These are phyloP conservation scores for Cyanoliseus patagonus DNA, from an alignment of 2,113 vertebrate species.

Conservation along the genomic window DNA sequence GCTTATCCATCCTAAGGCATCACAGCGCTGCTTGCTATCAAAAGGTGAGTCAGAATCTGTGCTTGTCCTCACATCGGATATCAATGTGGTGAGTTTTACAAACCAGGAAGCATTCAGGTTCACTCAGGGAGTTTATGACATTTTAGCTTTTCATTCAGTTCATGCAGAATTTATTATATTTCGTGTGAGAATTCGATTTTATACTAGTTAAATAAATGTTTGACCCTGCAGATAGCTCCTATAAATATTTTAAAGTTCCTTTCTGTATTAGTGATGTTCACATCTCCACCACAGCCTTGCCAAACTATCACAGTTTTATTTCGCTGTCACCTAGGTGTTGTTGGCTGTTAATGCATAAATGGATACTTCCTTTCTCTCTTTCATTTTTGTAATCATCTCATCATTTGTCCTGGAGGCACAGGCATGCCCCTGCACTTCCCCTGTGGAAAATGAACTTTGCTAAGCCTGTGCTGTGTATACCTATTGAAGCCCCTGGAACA, in stretches of 20 bases:
- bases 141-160: not conserved
- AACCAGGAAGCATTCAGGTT: not conserved
- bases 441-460: not conserved
- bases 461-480: not conserved
- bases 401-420: not conserved
- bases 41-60: not conserved
- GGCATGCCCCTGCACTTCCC: not conserved
- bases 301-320: not conserved
- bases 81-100: not conserved
- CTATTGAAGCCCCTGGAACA: not conserved
- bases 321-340: not conserved
- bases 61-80: not conserved
- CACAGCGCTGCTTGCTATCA: not conserved
- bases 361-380: not conserved
- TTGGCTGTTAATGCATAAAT: not conserved
- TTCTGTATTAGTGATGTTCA: not conserved
- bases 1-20: not conserved
- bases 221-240: not conserved
- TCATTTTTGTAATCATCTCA: not conserved
- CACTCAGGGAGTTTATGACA: not conserved
- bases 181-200: not conserved
- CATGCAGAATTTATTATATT: not conserved
- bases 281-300: not conserved
- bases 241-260: not conserved
- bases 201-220: not conserved